Base-by-base conservation (phyloP, 2,113 vertebrate species). In the Bos indicus region DNA sequence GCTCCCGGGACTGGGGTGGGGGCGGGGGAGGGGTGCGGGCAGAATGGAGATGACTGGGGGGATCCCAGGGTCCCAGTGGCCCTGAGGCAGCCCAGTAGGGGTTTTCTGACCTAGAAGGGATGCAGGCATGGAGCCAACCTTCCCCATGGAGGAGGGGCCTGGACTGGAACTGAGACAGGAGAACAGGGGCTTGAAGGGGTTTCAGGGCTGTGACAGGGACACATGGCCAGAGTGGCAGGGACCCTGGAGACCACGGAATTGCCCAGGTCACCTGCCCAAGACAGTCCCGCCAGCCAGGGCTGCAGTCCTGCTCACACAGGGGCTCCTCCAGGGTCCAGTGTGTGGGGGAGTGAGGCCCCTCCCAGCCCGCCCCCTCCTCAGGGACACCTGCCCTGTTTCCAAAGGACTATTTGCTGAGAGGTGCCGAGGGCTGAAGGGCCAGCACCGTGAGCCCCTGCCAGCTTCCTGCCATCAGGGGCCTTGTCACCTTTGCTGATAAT, bases 171-270 rank as follows among this genome's bases (percentile, higher is more conserved):
- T 74, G 67, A 36, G 64, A 13, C 21, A 74, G 67, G 5, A 40
- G 36, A 12, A 23, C n/a, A 12, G 36, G 9, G 21, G 0, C 19
- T 9, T 40, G 0, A 12, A 40, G n/a, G 21, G n/a, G 10, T 0
- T 23, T 74, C 36, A 40, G 36, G 36, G 10, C 67, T 74, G 0
- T 40, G 67, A 25, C 1, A 2, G 67, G 36, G 36, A 74, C 36
- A 40, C 0, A 0, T 23, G 19, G 67, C 19, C n/a, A 71, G 67
- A 71, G 19, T 6, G 2, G 67, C 67, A 36, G 67, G 9, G 17
- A 36, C 67, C n/a, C 8, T 71, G 67, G n/a, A 71, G n/a, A 71
- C 17, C n/a, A 36, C 0, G 8, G n/a, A 36, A 36, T 36, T 71
- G 64, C n/a, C 64, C 64, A 71, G 64, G n/a, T 71, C 33, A n/a